Evolutionary conservation across 2,113 vertebrate species (phyloP), one percentile per base, ranked within the genome.

Genomic region (Ammodramus savannarum): DNA sequence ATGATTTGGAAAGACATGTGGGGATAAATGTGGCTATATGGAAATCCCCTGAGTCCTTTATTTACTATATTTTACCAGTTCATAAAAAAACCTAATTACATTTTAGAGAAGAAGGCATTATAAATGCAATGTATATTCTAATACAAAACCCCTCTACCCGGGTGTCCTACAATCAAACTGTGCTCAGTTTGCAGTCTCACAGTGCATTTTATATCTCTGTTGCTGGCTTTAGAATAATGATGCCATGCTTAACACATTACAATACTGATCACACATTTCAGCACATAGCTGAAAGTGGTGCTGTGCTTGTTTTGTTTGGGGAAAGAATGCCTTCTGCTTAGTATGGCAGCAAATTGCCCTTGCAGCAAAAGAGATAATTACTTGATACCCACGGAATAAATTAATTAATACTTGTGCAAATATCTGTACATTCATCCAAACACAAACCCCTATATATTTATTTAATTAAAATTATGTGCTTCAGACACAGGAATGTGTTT

Each of bases 11-110:
- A 98, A 98, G 98, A 98, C 97, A 36, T 98, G 98, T 98, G 98
- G 98, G 98, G 98, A 98, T 99, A 98, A 98, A 98, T 98, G 97
- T 97, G 97, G 98, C 98, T 99, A 96, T 98, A 98, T 98, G 97
- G 97, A 99, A 98, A 98, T 98, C 98, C 97, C 98, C 97, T 88
- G 97, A 98, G 98, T 98, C 97, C 98, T 98, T 98, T 98, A 98
- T 98, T 98, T 98, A 99, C 98, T 98, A 95, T 98, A 98, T 98
- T 98, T 98, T 98, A 97, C 98, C 97, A 99, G 98, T 99, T 99
- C 98, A 99, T 99, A 98, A 98, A 98, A 94, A 95, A 98, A 97
- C 39, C 97, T 97, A 98, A 99, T 99, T 99, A 98, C 98, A 98
- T 98, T 99, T 98, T 97, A 98, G 98, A 84, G 90, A 91, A 94